A percentile compares a stretch with the other conserved stretches of the same genome.
These are phyloP conservation scores for Channa striata DNA, from an alignment of 2,797 vertebrate genomes.

Conservation along the genomic window DNA sequence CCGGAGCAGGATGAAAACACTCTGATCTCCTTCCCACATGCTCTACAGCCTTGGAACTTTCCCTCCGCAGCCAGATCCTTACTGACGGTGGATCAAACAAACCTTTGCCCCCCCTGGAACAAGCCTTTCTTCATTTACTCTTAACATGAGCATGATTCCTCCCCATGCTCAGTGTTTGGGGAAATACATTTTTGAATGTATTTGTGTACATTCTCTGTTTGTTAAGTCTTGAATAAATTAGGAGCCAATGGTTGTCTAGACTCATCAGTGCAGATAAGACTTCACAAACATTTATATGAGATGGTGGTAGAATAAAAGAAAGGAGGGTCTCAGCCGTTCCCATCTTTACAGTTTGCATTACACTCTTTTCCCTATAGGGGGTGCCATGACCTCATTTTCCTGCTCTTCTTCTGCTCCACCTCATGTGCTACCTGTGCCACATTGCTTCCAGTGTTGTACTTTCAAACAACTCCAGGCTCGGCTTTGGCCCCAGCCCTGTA, in stretches of 20 bases:
- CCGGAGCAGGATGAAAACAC: slow-evolving; percentile 57
- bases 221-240: slow-evolving; percentile 47
- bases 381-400: slow-evolving; percentile 83
- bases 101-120: slow-evolving; percentile 30
- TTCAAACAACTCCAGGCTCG: slow-evolving; percentile 48
- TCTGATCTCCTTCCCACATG: slow-evolving; percentile 71
- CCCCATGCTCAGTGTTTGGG: slow-evolving; percentile 23
- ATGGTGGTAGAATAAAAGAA: slow-evolving; percentile 33
- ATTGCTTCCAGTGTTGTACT: slow-evolving; percentile 43
- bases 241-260: slow-evolving; percentile 38
- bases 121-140: slow-evolving; percentile 45
- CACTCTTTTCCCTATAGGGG: slow-evolving; percentile 77
- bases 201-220: slow-evolving; percentile 46
- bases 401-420: slow-evolving; percentile 16
- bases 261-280: slow-evolving; percentile 23
- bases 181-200: slow-evolving; percentile 29
- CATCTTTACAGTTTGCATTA: slow-evolving; percentile 31
- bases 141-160: slow-evolving; percentile 34
- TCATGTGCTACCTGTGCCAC: slow-evolving; percentile 37
- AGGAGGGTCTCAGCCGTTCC: slow-evolving; percentile 16
- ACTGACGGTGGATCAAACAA: slow-evolving; percentile 65
- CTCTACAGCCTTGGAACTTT: slow-evolving; percentile 51
- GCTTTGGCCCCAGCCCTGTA: slow-evolving; percentile 17
- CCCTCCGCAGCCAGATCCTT: slow-evolving; percentile 52
- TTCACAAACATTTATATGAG: slow-evolving; percentile 25